These are phyloP conservation scores for Pampus argenteus DNA, from an alignment of 2,797 vertebrate species.

Conservation along the genomic window DNA sequence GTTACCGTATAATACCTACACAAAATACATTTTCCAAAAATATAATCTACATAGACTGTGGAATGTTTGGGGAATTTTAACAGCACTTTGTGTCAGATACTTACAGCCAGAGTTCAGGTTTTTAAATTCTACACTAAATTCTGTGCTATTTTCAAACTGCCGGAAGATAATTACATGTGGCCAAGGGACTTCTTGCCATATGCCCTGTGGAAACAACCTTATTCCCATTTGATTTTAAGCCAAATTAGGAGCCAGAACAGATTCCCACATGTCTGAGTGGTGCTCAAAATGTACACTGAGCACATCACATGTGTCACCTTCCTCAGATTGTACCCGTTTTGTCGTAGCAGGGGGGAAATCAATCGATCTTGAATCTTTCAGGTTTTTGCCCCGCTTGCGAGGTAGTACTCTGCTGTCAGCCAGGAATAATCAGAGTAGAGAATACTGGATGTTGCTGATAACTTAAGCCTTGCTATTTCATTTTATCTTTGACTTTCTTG, in stretches of 20 bases:
- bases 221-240: slow-evolving; percentile 62
- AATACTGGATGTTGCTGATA: neutral
- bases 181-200: slow-evolving; percentile 41
- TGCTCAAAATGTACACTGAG: neutral
- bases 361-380: neutral
- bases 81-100: neutral
- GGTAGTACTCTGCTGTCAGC: neutral
- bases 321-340: neutral
- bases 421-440: neutral
- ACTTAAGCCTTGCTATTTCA: neutral
- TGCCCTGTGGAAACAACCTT: slow-evolving; percentile 46
- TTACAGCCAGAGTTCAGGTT: slow-evolving; percentile 21
- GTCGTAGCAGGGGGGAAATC: slow-evolving; percentile 3
- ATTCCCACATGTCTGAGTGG: slow-evolving; percentile 44
- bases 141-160: slow-evolving; percentile 53
- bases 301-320: neutral
- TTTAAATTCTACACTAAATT: slow-evolving; percentile 28
- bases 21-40: neutral
- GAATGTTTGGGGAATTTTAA: neutral
- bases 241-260: slow-evolving; percentile 43
- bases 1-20: neutral
- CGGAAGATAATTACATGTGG: slow-evolving; percentile 58
- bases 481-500: neutral
- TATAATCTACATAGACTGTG: neutral
- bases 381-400: neutral